Base-by-base conservation (phyloP, 2,113 vertebrate species). In the Calyptommatus sinebrachiatus region DNA sequence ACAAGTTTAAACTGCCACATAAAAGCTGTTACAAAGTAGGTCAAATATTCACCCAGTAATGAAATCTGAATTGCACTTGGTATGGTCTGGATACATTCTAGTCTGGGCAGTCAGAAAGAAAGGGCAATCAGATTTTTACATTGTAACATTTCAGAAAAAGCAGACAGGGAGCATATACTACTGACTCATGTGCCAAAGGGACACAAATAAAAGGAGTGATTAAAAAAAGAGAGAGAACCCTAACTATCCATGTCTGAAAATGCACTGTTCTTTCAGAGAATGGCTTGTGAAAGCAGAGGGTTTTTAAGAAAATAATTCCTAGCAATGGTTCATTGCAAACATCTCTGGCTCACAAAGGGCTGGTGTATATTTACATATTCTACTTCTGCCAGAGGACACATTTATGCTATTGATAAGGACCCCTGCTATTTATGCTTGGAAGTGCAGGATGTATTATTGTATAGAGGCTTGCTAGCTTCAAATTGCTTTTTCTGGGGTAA, bases 301-400 rank as follows among this genome's bases (percentile, higher is more conserved):
- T 53, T 66, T 41, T 26, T 3, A 57, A 1, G 84, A n/a, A 84
- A 86, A 21, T 70, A 28, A 79, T 82, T 12, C 8, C 11, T 62
- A 57, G 4, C 2, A 81, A 78, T 78, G 60, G 71, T 71, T 83
- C 7, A 29, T 26, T 73, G 21, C 5, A 80, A 73, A 48, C 50
- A 73, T 70, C 69, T 79, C 45, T 24, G 68, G 63, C 22, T 69
- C 65, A 75, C 29, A 35, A 80, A 41, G 50, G 6, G 1, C 18
- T 28, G 45, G 53, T 48, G 0, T 41, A 85, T 69, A 48, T 81
- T 90, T 87, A 62, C 50, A 53, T 68, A 29, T 16, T 45, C 8
- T 0, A 1, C 45, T 73, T 2, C 79, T 78, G 35, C 20, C 20
- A 57, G 45, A 7, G 57, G 11, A 35, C 8, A 48, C 41, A 26